Percentiles rank a stretch among this genome's conserved stretches.
These are phyloP conservation scores for Leuciscus waleckii DNA, from an alignment of 2,797 vertebrate genomes.

Conservation along the genomic window DNA sequence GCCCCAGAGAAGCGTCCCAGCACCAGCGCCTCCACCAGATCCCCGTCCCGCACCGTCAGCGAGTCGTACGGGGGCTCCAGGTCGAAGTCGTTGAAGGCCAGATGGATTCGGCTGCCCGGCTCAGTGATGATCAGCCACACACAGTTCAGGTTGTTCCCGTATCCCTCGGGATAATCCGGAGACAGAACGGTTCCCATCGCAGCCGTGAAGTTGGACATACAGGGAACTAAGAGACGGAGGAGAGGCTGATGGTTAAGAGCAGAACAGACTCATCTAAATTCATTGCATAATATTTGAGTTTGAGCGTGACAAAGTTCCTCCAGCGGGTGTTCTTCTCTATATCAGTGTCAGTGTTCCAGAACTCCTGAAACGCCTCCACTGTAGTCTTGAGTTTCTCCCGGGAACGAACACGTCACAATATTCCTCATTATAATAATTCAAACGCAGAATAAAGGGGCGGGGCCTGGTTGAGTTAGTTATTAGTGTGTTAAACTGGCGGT, in stretches of 20 bases:
- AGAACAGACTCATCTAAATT: not conserved
- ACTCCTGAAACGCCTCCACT: no score
- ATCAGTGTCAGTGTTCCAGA: no score
- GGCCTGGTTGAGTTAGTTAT: no score
- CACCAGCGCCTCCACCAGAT: conserved; percentile 87
- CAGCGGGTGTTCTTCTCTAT: no score
- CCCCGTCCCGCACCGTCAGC: conserved; percentile 95
- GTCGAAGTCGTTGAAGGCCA: conserved; percentile 98
- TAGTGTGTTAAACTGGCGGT: no score
- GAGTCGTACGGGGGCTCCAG: conserved; percentile 98
- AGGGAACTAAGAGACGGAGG: conserved; percentile 84
- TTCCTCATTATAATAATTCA: no score
- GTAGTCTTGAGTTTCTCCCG: no score
- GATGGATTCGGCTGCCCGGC: conserved; percentile 92
- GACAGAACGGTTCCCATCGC: conserved; percentile 96
- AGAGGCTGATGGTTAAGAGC: not conserved
- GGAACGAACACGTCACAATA: no score
- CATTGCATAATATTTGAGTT: not conserved
- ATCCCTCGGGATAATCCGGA: conserved; percentile 98
- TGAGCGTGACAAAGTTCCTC: no score
- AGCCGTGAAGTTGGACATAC: conserved; percentile 98
- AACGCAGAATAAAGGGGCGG: no score
- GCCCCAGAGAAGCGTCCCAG: conserved; percentile 95
- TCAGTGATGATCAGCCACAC: conserved; percentile 98
- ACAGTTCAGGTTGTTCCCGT: conserved; percentile 99